phyloP scores from a whole-genome alignment of 2,888 invertebrate species.

The Eristalis tenax region DNA sequence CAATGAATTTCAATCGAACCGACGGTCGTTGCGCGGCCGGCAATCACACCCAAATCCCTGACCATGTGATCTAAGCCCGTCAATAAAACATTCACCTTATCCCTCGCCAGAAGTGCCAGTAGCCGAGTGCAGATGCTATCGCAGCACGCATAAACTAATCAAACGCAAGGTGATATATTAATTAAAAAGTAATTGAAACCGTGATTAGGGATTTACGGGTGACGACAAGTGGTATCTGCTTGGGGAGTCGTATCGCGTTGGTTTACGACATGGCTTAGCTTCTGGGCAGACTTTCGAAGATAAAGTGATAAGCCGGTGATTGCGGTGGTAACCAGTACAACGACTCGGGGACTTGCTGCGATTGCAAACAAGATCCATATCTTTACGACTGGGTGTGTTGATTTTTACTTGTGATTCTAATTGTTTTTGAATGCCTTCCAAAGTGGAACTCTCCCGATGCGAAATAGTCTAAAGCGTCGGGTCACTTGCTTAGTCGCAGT shows the following conservation, averaged over 20 bases:
- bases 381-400: slow-evolving; percentile 11
- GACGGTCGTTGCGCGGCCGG: background rate
- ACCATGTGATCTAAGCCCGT: slow-evolving; percentile 23
- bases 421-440: background rate
- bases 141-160: slow-evolving; percentile 14
- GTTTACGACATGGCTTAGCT: slow-evolving; percentile 26
- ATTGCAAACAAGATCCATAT: slow-evolving; percentile 16
- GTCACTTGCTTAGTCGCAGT: background rate
- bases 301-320: background rate
- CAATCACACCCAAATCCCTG: background rate
- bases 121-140: slow-evolving; percentile 21
- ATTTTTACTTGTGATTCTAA: background rate
- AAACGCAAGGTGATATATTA: slow-evolving; percentile 28
- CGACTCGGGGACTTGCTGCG: background rate
- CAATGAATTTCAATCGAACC: background rate
- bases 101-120: background rate
- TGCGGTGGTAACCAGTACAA: background rate
- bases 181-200: slow-evolving; percentile 38
- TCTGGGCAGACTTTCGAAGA: background rate
- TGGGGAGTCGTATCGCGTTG: slow-evolving; percentile 10
- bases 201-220: slow-evolving; percentile 24
- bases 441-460: slow-evolving; percentile 1
- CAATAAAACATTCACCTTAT: background rate
- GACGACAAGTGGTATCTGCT: slow-evolving; percentile 4
- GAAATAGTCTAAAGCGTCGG: background rate